A percentile compares a stretch with the other conserved stretches of the same genome.
Evolutionary conservation across 2,888 invertebrate species (phyloP).

Genomic region (Drosophila nr. fundita): DNA sequence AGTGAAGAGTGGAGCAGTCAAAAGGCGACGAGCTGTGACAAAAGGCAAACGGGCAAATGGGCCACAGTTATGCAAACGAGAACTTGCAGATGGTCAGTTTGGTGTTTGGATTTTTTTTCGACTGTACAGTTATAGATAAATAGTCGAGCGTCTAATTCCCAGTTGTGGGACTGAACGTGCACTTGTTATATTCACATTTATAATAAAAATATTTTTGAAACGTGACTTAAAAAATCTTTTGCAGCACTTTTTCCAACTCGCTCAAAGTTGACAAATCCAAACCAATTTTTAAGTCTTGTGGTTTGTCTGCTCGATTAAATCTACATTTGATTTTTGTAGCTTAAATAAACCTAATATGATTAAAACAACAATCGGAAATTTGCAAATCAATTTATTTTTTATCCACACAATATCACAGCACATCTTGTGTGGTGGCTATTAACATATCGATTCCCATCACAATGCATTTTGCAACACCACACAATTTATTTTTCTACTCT

Average conservation of each 20-base stretch:
- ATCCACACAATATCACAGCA: conserved; percentile 6
- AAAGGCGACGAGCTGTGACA: conserved; percentile 70
- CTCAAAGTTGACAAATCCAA: background rate
- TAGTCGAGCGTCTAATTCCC: background rate
- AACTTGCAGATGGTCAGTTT: conserved; percentile 44
- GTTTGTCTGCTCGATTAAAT: background rate
- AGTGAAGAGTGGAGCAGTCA: conserved; percentile 17
- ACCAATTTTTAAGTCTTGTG: background rate
- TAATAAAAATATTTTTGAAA: background rate
- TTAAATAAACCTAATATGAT: background rate
- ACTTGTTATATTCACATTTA: background rate
- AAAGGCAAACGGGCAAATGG: conserved; percentile 48
- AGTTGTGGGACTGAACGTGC: background rate
- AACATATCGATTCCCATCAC: conserved; percentile 55
- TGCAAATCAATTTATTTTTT: conserved; percentile 35
- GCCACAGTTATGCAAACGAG: conserved; percentile 64
- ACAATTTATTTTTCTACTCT: conserved; percentile 19
- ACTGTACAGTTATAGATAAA: background rate
- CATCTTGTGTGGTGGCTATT: conserved; percentile 29
- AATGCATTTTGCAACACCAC: conserved; percentile 30
- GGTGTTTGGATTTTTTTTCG: background rate
- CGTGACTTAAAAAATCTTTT: background rate
- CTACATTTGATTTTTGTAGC: background rate
- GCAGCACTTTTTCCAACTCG: background rate
- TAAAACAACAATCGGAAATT: background rate